phyloP scores from a whole-genome alignment of 2,113 vertebrate genomes.

The Entelurus aequoreus region DNA sequence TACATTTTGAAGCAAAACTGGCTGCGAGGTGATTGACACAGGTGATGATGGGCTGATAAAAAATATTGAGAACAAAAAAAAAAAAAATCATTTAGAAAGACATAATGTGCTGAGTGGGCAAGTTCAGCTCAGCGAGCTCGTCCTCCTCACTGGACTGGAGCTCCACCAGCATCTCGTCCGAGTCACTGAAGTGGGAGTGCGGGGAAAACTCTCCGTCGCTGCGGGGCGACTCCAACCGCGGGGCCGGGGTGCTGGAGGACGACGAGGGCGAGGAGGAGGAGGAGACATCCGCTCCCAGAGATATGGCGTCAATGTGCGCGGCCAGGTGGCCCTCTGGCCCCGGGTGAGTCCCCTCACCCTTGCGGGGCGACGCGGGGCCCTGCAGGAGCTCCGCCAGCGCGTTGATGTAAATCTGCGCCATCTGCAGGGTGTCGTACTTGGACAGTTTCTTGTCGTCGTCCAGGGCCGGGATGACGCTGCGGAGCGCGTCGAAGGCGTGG shows the following conservation, averaged over 20 bases:
- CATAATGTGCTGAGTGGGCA: conserved; percentile 29
- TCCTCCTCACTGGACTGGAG: conserved; percentile 74
- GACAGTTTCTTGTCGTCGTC: conserved; percentile 98
- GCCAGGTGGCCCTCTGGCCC: conserved; percentile 60
- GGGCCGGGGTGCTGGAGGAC: conserved; percentile 48
- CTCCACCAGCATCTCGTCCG: conserved; percentile 82
- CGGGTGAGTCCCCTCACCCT: conserved; percentile 42
- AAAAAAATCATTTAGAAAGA: conserved; percentile 47
- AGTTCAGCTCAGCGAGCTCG: conserved; percentile 71
- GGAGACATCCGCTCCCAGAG: conserved; percentile 70
- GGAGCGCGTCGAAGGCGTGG: conserved; percentile 93
- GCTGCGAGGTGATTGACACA: conserved; percentile 58
- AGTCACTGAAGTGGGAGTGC: conserved; percentile 95
- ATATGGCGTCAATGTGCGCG: conserved; percentile 73
- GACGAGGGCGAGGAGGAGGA: conserved; percentile 60
- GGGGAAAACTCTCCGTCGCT: conserved; percentile 97
- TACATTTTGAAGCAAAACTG: conserved; percentile 12
- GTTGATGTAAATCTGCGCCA: conserved; percentile 98
- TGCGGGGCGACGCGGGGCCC: conserved; percentile 47
- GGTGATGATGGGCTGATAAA: conserved; percentile 7
- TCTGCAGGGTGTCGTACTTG: conserved; percentile 96
- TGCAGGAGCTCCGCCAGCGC: conserved; percentile 88
- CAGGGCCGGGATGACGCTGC: conserved; percentile 92
- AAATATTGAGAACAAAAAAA: too few species aligned
- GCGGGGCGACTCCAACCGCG: conserved; percentile 83